Evolutionary conservation across 2,797 vertebrate species (phyloP).

Genomic region (Xenopus petersii): DNA sequence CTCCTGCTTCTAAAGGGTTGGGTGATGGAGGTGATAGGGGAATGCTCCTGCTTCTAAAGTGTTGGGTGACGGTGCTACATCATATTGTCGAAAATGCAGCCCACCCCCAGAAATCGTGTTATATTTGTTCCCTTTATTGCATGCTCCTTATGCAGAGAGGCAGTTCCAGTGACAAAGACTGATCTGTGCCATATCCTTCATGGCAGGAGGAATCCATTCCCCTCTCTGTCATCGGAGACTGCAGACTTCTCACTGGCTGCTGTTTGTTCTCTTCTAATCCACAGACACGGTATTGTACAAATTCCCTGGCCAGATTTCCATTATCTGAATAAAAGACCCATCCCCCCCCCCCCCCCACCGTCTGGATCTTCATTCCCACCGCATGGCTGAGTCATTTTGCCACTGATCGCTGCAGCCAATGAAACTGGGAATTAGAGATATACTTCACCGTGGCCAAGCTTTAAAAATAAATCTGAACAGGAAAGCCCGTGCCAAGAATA

Average conservation of each 20-base stretch:
- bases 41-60: no score
- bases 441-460: constrained; percentile 36
- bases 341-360: constrained; percentile 13
- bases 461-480: constrained; percentile 43
- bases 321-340: constrained; percentile 40
- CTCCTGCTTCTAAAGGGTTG: no score
- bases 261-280: constrained; percentile 26
- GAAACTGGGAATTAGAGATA: constrained; percentile 44
- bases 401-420: constrained; percentile 45
- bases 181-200: no score
- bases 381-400: constrained; percentile 45
- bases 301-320: constrained; percentile 41
- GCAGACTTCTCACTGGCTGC: constrained; percentile 17
- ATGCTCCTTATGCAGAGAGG: no score
- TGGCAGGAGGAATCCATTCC: constrained; percentile 3
- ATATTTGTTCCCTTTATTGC: no score
- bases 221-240: constrained; percentile 13
- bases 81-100: no score
- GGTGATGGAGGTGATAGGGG: no score
- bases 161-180: no score
- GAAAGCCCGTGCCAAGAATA: constrained; percentile 26
- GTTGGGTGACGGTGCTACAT: no score
- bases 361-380: constrained; percentile 40
- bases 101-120: no score
- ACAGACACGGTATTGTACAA: constrained; percentile 29